Evolutionary conservation across 2,888 invertebrate genomes (phyloP).

Genomic region (Brenthis hecate): DNA sequence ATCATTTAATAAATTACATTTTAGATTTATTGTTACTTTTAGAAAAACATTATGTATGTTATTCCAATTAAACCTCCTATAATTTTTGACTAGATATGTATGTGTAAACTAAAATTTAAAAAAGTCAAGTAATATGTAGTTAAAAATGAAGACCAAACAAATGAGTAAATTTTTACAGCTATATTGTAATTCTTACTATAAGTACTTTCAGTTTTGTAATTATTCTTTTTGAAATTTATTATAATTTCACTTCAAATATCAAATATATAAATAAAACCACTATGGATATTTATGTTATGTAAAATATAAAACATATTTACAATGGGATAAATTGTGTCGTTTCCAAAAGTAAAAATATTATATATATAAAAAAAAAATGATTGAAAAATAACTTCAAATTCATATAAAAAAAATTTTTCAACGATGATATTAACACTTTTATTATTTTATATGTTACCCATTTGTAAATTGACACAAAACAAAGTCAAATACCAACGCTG

Average conservation of each 20-base stretch:
- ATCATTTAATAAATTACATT: not conserved
- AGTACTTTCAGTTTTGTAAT: conserved; percentile 15
- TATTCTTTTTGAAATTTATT: conserved; percentile 4
- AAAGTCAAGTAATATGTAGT: too few species aligned
- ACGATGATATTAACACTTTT: conserved; percentile 82
- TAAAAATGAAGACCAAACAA: too few species aligned
- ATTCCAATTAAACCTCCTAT: too few species aligned
- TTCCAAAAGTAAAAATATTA: conserved; percentile 15
- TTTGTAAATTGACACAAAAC: conserved; percentile 83
- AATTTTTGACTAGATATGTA: too few species aligned
- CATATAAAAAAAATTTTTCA: conserved; percentile 55
- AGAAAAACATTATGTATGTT: too few species aligned
- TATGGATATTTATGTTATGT: conserved; percentile 20
- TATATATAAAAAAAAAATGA: conserved; percentile 37
- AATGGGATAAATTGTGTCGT: conserved; percentile 27
- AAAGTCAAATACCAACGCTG: conserved; percentile 76
- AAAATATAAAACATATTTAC: conserved; percentile 21
- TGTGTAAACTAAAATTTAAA: too few species aligned
- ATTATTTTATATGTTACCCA: conserved; percentile 83
- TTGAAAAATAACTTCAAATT: conserved; percentile 39
- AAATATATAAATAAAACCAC: conserved; percentile 6
- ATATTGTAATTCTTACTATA: not conserved
- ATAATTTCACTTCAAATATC: conserved; percentile 6
- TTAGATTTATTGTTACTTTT: not conserved
- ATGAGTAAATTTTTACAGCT: too few species aligned